Evolutionary conservation across 2,113 vertebrate species (phyloP).

Genomic region (Takifugu bimaculatus): DNA sequence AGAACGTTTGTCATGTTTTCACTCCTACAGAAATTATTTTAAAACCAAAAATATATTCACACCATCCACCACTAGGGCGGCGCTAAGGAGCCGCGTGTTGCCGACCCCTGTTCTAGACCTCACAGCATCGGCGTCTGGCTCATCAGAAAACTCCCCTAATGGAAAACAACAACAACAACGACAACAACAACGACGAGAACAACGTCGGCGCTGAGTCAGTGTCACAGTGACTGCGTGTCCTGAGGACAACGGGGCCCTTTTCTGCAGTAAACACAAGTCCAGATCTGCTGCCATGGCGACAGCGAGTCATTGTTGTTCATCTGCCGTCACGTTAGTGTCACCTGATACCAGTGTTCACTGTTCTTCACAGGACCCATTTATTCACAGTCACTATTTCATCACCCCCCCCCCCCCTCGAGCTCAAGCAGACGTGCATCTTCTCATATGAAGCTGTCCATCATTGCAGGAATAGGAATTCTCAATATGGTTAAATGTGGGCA

Average conservation of each 20-base stretch:
- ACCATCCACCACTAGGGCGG: too few species aligned
- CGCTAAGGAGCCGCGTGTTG: too few species aligned
- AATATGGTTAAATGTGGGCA: too few species aligned
- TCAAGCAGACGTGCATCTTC: too few species aligned
- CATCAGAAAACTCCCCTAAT: not conserved
- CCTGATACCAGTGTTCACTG: not conserved
- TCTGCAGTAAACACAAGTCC: conserved; percentile 5
- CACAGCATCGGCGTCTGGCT: not conserved
- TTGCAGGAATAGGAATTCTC: too few species aligned
- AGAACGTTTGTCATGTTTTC: too few species aligned
- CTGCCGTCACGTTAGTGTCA: not conserved
- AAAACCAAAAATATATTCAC: too few species aligned
- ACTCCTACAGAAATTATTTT: too few species aligned
- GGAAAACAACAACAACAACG: conserved; percentile 1
- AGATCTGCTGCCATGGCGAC: conserved; percentile 10
- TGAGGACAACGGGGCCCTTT: not conserved
- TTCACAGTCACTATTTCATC: not conserved
- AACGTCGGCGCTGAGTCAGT: conserved; percentile 6
- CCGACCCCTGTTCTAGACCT: too few species aligned
- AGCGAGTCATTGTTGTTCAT: not conserved
- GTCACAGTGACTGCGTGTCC: conserved; percentile 13
- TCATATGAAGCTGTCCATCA: too few species aligned
- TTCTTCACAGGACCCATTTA: not conserved
- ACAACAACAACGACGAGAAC: not conserved
- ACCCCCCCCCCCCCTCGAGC: not conserved